Conservation (phyloP, 2,113 vertebrate genomes). For the Corythoichthys intestinalis region DNA sequence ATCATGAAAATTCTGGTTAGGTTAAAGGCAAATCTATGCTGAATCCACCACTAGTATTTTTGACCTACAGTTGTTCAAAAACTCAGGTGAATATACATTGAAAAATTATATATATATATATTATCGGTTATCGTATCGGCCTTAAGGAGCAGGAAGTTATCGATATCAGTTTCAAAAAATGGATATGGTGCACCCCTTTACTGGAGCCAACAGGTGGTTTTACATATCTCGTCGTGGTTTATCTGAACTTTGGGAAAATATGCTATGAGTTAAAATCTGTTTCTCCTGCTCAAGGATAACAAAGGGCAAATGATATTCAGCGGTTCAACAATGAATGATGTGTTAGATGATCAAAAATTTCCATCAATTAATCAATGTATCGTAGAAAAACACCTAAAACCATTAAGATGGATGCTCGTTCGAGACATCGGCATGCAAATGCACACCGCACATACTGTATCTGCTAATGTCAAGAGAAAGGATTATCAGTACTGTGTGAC, state of each 20-base stretch:
- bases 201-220: too few species aligned
- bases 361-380: conserved; percentile 22
- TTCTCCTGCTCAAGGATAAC: not conserved
- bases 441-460: conserved; percentile 55
- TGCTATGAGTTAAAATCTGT: not conserved
- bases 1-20: too few species aligned
- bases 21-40: too few species aligned
- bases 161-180: too few species aligned
- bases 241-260: not conserved
- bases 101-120: too few species aligned
- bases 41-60: too few species aligned
- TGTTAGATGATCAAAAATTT: conserved; percentile 19
- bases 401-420: conserved; percentile 42
- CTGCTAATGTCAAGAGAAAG: conserved; percentile 45
- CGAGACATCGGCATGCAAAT: conserved; percentile 67
- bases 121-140: too few species aligned
- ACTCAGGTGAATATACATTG: too few species aligned
- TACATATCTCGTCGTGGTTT: not conserved
- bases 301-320: conserved; percentile 26
- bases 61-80: too few species aligned
- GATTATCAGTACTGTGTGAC: conserved; percentile 31
- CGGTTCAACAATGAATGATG: conserved; percentile 30
- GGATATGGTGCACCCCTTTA: too few species aligned
- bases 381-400: conserved; percentile 48
- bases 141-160: too few species aligned